Base-by-base conservation (phyloP, 2,113 vertebrate species). In the Willisornis vidua region DNA sequence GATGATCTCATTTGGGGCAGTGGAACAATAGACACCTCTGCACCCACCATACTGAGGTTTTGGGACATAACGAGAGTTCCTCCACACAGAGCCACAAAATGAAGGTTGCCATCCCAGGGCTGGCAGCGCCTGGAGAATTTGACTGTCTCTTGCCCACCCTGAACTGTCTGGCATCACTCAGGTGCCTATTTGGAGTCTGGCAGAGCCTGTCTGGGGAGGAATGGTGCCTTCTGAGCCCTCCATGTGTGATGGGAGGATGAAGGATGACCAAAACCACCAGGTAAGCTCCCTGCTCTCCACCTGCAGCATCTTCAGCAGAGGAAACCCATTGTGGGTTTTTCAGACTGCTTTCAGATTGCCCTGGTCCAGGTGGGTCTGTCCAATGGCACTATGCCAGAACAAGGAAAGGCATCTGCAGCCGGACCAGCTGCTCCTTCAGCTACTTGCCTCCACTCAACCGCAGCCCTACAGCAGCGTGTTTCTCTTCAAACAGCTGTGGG, bases 91-190 rank as follows among this genome's bases (percentile, higher is more conserved):
- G 15, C 29, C n/a, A 16, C 46, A 14, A 20, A 46, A 20, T 1
- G 3, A 15, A 39, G 6, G 13, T 11, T 33, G 19, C 45, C 39
- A 35, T 1, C 6, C 15, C 31, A 5, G 35, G 0, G 1, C 68
- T 33, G 63, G 18, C 48, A 62, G 51, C 46, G 14, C 8, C 11
- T 4, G 1, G 46, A 51, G 62, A 16, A 61, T 71, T 66, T 23
- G 57, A 37, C 22, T 1, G 0, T 48, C 24, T 62, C 14, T 51
- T 26, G 45, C 45, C 35, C 54, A 2, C 23, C 20, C 41, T 5
- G 0, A 33, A 1, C 12, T 0, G 0, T 16, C 39, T 31, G 61
- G 25, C 59, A 43, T 14, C 52, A 3, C 1, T 14, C 5, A 4
- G 23, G 51, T 19, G 48, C 16, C 23, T 1, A 0, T 59, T 4